These are phyloP conservation scores for Acipenser ruthenus DNA, from an alignment of 2,797 vertebrate species.

Conservation along the genomic window DNA sequence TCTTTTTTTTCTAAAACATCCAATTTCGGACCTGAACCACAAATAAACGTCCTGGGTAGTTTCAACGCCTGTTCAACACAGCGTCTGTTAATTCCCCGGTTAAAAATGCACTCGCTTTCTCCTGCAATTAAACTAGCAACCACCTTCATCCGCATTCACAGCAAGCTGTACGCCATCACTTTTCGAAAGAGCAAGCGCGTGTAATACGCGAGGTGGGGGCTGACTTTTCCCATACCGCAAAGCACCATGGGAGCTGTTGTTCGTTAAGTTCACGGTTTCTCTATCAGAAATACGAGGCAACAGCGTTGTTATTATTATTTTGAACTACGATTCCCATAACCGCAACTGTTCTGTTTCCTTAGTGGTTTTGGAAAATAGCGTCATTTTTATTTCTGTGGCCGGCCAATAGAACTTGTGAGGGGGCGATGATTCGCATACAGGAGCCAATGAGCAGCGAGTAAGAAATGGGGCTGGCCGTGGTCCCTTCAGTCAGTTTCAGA, in stretches of 20 bases:
- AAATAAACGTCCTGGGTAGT: too few relatives aligned
- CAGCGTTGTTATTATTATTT: neutral
- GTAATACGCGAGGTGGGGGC: slow-evolving; percentile 21
- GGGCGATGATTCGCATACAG: slow-evolving; percentile 9
- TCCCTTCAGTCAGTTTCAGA: slow-evolving; percentile 46
- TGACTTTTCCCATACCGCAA: neutral
- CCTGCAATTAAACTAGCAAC: neutral
- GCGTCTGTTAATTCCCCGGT: too few relatives aligned
- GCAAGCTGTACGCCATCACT: slow-evolving; percentile 33
- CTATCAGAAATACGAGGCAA: slow-evolving; percentile 12
- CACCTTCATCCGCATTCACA: slow-evolving; percentile 18
- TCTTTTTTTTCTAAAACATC: neutral
- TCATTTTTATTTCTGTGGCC: neutral
- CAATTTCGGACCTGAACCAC: too few relatives aligned
- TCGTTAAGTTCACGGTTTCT: slow-evolving; percentile 17
- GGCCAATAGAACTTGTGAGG: slow-evolving; percentile 39
- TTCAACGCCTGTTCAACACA: too few relatives aligned
- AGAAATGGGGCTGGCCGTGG: slow-evolving; percentile 11
- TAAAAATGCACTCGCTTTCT: too few relatives aligned
- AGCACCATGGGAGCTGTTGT: slow-evolving; percentile 49
- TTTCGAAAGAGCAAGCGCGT: slow-evolving; percentile 42
- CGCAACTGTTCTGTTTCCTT: slow-evolving; percentile 30
- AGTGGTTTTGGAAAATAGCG: slow-evolving; percentile 15
- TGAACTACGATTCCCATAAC: slow-evolving; percentile 28
- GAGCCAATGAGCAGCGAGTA: slow-evolving; percentile 37